phyloP scores from a whole-genome alignment of 2,797 vertebrate species.

The Gobio occitaniae region DNA sequence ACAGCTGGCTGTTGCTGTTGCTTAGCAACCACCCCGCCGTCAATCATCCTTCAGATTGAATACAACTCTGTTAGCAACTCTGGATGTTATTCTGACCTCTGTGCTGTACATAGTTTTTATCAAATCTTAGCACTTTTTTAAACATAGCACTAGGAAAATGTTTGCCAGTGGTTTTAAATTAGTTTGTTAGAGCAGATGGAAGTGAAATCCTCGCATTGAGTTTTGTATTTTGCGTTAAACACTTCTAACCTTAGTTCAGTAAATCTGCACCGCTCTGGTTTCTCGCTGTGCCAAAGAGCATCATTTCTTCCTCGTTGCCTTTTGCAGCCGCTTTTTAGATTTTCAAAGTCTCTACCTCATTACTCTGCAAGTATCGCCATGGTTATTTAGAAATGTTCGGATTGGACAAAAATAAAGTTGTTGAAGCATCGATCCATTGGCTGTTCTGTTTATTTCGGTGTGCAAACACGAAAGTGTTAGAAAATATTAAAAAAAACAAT shows the following conservation, averaged over 20 bases:
- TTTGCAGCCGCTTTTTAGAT: conserved; percentile 93
- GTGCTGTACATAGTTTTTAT: conserved; percentile 88
- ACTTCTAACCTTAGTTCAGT: conserved; percentile 15
- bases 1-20: conserved; percentile 42
- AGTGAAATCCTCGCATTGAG: neutral
- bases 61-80: conserved; percentile 69
- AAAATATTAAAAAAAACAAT: neutral
- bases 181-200: conserved; percentile 23
- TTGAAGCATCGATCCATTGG: conserved; percentile 87
- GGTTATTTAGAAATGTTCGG: conserved; percentile 89
- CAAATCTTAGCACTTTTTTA: conserved; percentile 90
- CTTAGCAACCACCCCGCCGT: conserved; percentile 38
- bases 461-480: neutral
- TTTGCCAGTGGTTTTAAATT: conserved; percentile 89
- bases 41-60: conserved; percentile 34
- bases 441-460: conserved; percentile 24
- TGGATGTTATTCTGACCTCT: conserved; percentile 77
- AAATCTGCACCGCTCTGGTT: conserved; percentile 38
- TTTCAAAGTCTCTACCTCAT: conserved; percentile 99
- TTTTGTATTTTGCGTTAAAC: conserved; percentile 8
- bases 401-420: conserved; percentile 98
- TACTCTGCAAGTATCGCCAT: conserved; percentile 96
- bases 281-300: conserved; percentile 63
- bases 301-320: conserved; percentile 83
- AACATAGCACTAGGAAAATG: conserved; percentile 91